Evolutionary conservation across 2,888 invertebrate species (phyloP), one percentile per base, ranked within the genome.

Genomic region (Mechanitis messenoides): DNA sequence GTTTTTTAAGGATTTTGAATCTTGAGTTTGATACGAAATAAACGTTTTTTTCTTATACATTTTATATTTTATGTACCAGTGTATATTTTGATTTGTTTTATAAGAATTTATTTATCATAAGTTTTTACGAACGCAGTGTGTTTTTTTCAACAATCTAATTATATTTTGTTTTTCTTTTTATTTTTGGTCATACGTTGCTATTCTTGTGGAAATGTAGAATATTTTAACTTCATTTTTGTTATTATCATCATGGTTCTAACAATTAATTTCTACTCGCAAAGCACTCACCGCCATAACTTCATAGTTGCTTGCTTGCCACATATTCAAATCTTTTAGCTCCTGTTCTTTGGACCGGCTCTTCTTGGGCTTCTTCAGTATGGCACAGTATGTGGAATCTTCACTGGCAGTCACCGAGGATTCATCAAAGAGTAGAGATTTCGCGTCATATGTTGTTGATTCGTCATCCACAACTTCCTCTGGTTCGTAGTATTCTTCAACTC

Each of bases 241-340:
- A 35, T 35, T 35, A 35, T 2, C 6, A 35, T 5, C 35, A 6
- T 1, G 6, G 6, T 35, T 1, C 9, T 7, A 45, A 6, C 20
- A 11, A 2, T 6, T 11, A 35, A 33, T 28, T 12, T 38, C 35
- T 28, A 35, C 45, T 45, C 33, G 33, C 58, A 56, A 50, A n/a
- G 4, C n/a, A 63, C 71, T 63, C 50, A 85, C 88, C 82, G 85
- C 78, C 82, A 88, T 84, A 33, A 90, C 89, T 46, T 86, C 83
- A 2, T 84, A 71, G 56, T 89, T 83, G 59, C 81, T 86, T 0
- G 88, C 86, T 47, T 77, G 76, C 89, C 89, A 90, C 89, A 90
- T 90, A 53, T 79, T 82, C n/a, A 77, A 68, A 33, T 90, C 89
- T 7, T 83, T 75, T 59, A 85, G 28, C 50, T 78, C 79, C 56